Percentiles rank a stretch among this genome's conserved stretches.
These are phyloP conservation scores for Diacarnus erythraeanus DNA, from an alignment of 37 sponge, comb jelly and placozoan genomes.

Conservation along the genomic window DNA sequence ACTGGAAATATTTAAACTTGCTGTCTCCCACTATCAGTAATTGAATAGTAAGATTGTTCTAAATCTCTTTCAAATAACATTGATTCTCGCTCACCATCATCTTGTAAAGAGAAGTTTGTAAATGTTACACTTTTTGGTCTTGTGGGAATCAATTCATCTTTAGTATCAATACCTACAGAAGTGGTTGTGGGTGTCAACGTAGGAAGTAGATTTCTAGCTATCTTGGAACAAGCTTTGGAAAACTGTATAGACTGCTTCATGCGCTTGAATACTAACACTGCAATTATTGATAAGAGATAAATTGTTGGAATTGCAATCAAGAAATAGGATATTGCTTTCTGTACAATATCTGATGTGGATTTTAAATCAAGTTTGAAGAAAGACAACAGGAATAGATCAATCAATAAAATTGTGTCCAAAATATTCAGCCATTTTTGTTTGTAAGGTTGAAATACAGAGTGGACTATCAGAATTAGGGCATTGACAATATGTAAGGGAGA, in stretches of 20 bases:
- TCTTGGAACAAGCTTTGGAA: neutral
- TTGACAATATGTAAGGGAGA: neutral
- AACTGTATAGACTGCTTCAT: neutral
- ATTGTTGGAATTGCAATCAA: neutral
- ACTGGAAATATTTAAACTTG: neutral
- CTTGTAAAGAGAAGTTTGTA: neutral
- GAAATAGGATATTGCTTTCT: neutral
- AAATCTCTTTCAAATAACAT: neutral
- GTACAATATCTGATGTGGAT: neutral
- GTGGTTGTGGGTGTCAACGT: neutral
- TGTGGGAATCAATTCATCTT: neutral
- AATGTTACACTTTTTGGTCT: neutral
- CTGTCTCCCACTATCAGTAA: neutral
- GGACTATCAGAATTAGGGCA: constrained; percentile 6
- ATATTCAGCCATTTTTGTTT: constrained; percentile 31
- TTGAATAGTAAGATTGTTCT: neutral
- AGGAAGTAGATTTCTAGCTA: neutral
- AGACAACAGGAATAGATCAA: constrained; percentile 6
- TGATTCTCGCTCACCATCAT: neutral
- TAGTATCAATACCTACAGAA: neutral
- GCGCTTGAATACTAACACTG: neutral
- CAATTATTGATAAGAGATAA: neutral
- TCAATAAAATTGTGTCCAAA: constrained; percentile 27
- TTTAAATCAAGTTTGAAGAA: neutral
- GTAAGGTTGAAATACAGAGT: constrained; percentile 23